phyloP scores from a whole-genome alignment of 2,113 vertebrate species.

The Hylia prasina region DNA sequence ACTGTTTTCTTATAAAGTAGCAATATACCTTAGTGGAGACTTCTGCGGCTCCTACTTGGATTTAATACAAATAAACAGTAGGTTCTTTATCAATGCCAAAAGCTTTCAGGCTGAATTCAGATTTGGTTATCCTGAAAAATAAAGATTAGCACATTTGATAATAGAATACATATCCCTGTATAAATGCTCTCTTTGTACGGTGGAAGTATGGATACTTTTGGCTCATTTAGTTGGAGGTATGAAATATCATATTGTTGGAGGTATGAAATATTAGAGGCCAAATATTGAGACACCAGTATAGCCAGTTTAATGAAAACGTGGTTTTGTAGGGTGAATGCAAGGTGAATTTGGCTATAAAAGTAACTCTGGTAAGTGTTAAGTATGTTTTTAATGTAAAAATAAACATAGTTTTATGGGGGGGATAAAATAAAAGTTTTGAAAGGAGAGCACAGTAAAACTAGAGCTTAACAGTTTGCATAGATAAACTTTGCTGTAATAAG shows the following conservation, averaged over 20 bases:
- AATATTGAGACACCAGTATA: neutral
- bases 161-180: neutral
- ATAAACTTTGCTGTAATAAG: neutral
- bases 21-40: neutral
- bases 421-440: neutral
- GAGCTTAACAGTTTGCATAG: neutral
- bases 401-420: neutral
- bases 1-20: neutral
- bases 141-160: neutral
- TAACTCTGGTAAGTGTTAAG: neutral
- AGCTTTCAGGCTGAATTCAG: neutral
- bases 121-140: neutral
- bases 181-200: neutral
- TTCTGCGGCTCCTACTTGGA: neutral
- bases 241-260: neutral
- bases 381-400: neutral
- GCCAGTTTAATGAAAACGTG: neutral
- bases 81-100: neutral
- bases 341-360: neutral
- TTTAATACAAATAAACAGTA: slow-evolving; percentile 5
- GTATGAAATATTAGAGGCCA: neutral
- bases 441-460: neutral
- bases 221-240: neutral
- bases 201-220: neutral
- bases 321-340: neutral